phyloP scores from a whole-genome alignment of 2,888 invertebrate genomes.

The Drosophila koepferae region DNA sequence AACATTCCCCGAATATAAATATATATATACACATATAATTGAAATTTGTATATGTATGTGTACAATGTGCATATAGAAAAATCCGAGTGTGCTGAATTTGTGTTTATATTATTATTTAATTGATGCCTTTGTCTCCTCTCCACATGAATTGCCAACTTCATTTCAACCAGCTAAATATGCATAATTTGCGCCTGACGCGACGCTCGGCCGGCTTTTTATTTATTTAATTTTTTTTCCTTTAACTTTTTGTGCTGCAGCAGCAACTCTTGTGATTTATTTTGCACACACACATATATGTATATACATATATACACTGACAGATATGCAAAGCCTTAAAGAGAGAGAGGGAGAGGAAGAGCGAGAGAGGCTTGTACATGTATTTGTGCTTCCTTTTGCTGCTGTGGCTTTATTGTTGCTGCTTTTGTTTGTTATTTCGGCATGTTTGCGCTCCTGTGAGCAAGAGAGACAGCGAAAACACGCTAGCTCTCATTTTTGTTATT shows the following conservation, averaged over 20 bases:
- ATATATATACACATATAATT: background rate
- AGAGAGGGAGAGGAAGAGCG: background rate
- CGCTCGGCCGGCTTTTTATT: constrained; percentile 56
- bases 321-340: background rate
- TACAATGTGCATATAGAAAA: background rate
- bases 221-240: constrained; percentile 41
- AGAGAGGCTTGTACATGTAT: constrained; percentile 21
- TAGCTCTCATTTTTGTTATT: constrained; percentile 25
- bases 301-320: constrained; percentile 11
- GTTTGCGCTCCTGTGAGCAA: constrained; percentile 41
- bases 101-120: constrained; percentile 48
- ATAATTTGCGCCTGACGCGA: constrained; percentile 47
- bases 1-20: constrained; percentile 5
- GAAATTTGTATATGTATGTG: background rate
- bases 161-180: constrained; percentile 44
- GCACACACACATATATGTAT: constrained; percentile 29
- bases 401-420: constrained; percentile 42
- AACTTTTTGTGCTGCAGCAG: constrained; percentile 39
- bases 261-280: constrained; percentile 63
- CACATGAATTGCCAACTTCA: constrained; percentile 40
- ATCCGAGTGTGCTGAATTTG: background rate
- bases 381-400: constrained; percentile 54
- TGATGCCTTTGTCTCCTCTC: constrained; percentile 52
- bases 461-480: constrained; percentile 3
- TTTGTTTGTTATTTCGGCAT: constrained; percentile 56